Base-by-base conservation (phyloP, 2,888 invertebrate genomes). In the Lacanobia wlatinum region DNA sequence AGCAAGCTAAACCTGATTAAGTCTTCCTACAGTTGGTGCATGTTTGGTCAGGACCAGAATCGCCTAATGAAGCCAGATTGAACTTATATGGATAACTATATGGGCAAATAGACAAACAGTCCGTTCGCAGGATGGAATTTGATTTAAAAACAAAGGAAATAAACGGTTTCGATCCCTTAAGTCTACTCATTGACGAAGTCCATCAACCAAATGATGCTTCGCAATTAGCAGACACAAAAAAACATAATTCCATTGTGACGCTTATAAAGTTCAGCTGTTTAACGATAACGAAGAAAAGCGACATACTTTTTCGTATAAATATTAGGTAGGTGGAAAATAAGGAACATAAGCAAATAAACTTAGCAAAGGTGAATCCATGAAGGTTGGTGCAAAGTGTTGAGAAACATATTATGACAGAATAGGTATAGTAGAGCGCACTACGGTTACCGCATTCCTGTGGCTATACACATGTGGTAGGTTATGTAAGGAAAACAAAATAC, bases 401-500 rank as follows among this genome's bases (percentile, higher is more conserved):
- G 18, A 56, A 10, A 18, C 18, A 9, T 46, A 59, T 12, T n/a
- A 53, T 12, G 3, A 38, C 2, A 9, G 23, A 48, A 61, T 12
- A 55, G 2, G 55, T 14, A 34, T 18, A 43, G 21, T 16, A n/a
- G 21, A 58, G 21, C 8, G 10, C n/a, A 23, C 40, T 16, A 61
- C 28, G 18, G 38, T 5, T 28, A 28, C 34, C 10, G 23, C 23
- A 18, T 9, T 46, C 14, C n/a, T 6, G 18, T 50, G 8, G 10
- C 28, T 10, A 65, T 34, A 1, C 21, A 18, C 28, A 38, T 48
- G n/a, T 68, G 23, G 38, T 58, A 34, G 16, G 23, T 52, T 38
- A 46, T n/a, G 55, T 21, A 40, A n/a, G 43, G 16, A 55, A 67
- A 75, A 62, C 46, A 56, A 68, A 83, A 70, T 61, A 73, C 77